Evolutionary conservation across 2,888 invertebrate genomes (phyloP), one percentile per base, ranked within the genome.

Genomic region (Trimorus sp.): DNA sequence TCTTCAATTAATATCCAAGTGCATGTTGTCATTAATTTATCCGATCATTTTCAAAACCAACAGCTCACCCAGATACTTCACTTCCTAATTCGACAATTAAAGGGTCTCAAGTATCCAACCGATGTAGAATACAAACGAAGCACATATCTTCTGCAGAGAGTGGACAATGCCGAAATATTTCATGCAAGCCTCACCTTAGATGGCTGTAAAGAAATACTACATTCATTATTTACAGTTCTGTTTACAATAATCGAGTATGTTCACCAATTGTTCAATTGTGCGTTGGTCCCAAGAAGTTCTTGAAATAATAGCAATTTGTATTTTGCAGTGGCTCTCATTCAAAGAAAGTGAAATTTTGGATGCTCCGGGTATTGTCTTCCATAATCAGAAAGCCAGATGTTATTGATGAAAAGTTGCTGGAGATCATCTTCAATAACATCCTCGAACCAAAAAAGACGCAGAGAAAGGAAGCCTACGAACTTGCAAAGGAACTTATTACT

Each of bases 141-240:
- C 92, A 99, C 98, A 93, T 99, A 99, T 92, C 93, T 99, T 63
- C 93, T 99, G 75, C 99, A 99, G 93, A 99, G 99, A 92, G 93
- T 99, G 87, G 98, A 98, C 0, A 98, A 98, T 92, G 98, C 99
- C 48, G 99, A 99, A 92, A 98, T 98, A 0, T 99, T 99, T 92
- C 99, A 99, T 92, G 99, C 99, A 96, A 99, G 98, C 92, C 98
- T 99, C 90, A 99, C 99, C 92, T 93, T 99, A 77, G 99, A 99
- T 91, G 98, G 99, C 92, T 98, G 97, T 88, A 98, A 98, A 92
- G 98, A 98, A 92, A 98, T 99, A 88, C 98, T 99, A 92, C 97
- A 97, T 89, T 96, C 96, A 12, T 94, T 99, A 1, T 99, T 98
- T 93, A 95, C 96, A 75, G 94, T 98, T 69, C 97, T 99, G 95